These are phyloP conservation scores for Petromus typicus DNA, from an alignment of 2,113 vertebrate species.

Conservation along the genomic window DNA sequence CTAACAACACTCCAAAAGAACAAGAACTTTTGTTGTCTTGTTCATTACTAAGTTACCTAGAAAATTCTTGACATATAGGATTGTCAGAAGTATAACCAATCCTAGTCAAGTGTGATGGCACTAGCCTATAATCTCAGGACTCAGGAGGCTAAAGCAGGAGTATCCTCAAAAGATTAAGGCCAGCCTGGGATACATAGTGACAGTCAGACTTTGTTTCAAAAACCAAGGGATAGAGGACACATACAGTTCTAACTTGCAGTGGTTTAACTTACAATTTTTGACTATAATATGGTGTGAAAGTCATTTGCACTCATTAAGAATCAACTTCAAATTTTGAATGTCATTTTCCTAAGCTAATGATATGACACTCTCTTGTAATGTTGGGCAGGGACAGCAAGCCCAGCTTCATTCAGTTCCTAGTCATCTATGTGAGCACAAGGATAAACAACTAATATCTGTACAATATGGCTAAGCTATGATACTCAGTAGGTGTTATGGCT, in stretches of 20 bases:
- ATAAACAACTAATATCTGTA: not conserved
- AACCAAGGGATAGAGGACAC: not conserved
- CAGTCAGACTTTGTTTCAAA: not conserved
- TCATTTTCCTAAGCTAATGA: not conserved
- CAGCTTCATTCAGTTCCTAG: not conserved
- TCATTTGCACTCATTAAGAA: not conserved
- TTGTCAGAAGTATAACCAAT: not conserved
- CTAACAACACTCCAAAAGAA: not conserved
- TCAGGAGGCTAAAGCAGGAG: not conserved
- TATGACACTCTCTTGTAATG: not conserved
- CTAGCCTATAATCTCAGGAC: not conserved
- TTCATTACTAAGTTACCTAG: conserved; percentile 25
- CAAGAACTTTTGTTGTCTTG: conserved; percentile 1
- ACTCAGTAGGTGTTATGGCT: not conserved
- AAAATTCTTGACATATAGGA: not conserved
- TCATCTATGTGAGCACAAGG: not conserved
- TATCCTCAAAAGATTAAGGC: not conserved
- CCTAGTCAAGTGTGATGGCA: not conserved
- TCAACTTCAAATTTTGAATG: not conserved
- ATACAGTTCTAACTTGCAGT: not conserved
- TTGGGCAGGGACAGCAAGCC: not conserved
- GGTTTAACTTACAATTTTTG: not conserved
- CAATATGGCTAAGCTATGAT: not conserved
- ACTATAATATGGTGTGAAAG: not conserved
- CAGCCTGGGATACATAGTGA: not conserved